phyloP scores from a whole-genome alignment of 1,140 invertebrate genomes.

The Polypedilum pembai region DNA sequence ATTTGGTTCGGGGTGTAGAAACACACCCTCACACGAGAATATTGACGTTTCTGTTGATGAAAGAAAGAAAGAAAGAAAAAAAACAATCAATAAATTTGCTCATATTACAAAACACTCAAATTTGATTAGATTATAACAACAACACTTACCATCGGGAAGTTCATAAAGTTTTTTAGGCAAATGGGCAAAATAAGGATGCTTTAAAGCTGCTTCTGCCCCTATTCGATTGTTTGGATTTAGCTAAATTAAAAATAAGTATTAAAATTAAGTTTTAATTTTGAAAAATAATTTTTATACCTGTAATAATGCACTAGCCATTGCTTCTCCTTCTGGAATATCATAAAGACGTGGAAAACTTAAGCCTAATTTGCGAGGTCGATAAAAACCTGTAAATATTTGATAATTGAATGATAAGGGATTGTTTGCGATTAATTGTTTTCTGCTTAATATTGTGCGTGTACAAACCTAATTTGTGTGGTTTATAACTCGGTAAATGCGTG shows the following conservation, averaged over 20 bases:
- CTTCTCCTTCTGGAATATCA: constrained; percentile 79
- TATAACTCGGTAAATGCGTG: constrained; percentile 75
- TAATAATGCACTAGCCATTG: constrained; percentile 73
- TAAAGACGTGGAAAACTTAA: constrained; percentile 81
- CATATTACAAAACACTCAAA: background rate
- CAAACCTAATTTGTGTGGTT: constrained; percentile 63
- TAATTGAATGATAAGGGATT: constrained; percentile 5
- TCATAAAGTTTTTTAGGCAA: constrained; percentile 83
- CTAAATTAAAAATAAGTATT: constrained; percentile 32
- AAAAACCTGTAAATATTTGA: constrained; percentile 47
- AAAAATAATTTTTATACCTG: constrained; percentile 43
- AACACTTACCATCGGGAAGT: constrained; percentile 81
- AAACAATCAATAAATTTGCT: constrained; percentile 35
- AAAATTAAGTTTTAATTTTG: background rate
- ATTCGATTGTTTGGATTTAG: constrained; percentile 81
- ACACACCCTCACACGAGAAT: constrained; percentile 84
- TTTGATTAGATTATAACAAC: constrained; percentile 29
- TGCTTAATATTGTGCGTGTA: constrained; percentile 16
- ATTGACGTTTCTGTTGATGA: constrained; percentile 74
- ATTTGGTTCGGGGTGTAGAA: constrained; percentile 59
- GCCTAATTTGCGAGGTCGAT: constrained; percentile 69
- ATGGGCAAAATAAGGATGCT: constrained; percentile 82
- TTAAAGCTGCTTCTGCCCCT: constrained; percentile 78
- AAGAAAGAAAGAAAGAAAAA: too few relatives aligned
- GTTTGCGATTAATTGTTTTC: background rate